These are phyloP conservation scores for Zaprionus kolodkinae DNA, from an alignment of 1,140 invertebrate species.

Conservation along the genomic window DNA sequence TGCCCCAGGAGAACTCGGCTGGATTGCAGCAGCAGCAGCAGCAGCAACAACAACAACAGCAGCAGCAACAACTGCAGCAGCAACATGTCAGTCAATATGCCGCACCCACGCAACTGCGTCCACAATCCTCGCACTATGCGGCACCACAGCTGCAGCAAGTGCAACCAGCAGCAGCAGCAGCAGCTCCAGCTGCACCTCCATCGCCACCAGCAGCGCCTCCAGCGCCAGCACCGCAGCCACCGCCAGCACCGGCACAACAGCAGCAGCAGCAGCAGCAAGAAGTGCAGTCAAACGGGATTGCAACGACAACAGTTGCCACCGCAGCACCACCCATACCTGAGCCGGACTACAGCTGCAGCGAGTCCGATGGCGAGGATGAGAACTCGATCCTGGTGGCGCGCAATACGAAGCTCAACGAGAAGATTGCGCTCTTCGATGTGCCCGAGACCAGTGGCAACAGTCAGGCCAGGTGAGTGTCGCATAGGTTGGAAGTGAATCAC, in stretches of 20 bases:
- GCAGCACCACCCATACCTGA: constrained; percentile 92
- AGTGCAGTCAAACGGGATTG: background rate
- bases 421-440: constrained; percentile 78
- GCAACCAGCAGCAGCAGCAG: constrained; percentile 35
- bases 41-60: constrained; percentile 20
- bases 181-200: constrained; percentile 41
- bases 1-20: constrained; percentile 57
- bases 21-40: constrained; percentile 78
- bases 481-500: too few relatives aligned
- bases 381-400: constrained; percentile 83
- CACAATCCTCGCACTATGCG: constrained; percentile 63
- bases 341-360: constrained; percentile 94
- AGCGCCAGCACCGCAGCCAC: constrained; percentile 86
- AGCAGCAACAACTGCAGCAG: constrained; percentile 91
- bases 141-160: constrained; percentile 62
- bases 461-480: constrained; percentile 86
- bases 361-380: constrained; percentile 88
- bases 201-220: constrained; percentile 54
- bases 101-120: constrained; percentile 43
- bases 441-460: constrained; percentile 88
- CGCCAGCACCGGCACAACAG: constrained; percentile 88
- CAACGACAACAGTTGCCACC: constrained; percentile 15
- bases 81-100: constrained; percentile 84
- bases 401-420: constrained; percentile 83
- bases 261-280: constrained; percentile 31